Conservation (phyloP, 2,888 invertebrate species). For the Autographa pulchrina region DNA sequence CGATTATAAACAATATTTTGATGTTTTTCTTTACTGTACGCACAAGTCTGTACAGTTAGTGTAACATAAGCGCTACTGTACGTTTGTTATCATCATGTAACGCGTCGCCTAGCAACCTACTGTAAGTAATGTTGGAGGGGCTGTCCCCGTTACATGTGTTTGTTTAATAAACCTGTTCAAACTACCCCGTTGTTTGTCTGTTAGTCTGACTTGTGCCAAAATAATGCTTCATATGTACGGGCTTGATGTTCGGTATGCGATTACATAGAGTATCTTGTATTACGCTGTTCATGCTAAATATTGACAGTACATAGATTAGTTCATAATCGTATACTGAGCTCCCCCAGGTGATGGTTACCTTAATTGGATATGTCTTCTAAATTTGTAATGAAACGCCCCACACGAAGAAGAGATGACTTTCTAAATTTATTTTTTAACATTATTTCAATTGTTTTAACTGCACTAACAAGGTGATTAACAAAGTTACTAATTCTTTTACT, state of each 20-base stretch:
- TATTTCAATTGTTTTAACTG: conserved; percentile 3
- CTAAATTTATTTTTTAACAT: background rate
- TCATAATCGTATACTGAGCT: conserved; percentile 38
- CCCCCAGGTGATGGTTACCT: conserved; percentile 38
- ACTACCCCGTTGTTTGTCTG: conserved; percentile 48
- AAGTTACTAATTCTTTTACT: conserved; percentile 15
- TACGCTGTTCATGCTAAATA: conserved; percentile 12
- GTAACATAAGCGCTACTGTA: background rate
- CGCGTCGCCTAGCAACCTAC: conserved; percentile 39
- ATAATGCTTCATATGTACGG: conserved; percentile 54
- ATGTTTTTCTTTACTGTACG: background rate
- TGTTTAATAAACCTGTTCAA: conserved; percentile 58
- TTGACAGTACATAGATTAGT: conserved; percentile 4
- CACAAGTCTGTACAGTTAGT: background rate
- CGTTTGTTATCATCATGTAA: background rate
- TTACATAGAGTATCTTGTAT: conserved; percentile 15
- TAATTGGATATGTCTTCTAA: conserved; percentile 38
- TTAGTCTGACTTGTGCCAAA: conserved; percentile 57
- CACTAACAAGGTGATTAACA: conserved; percentile 14
- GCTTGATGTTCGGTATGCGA: conserved; percentile 46
- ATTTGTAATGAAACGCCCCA: conserved; percentile 48
- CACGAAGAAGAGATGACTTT: conserved; percentile 3
- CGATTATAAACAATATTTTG: no score
- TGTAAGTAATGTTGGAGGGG: conserved; percentile 39
- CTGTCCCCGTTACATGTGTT: conserved; percentile 35